Evolutionary conservation across 2,113 vertebrate species (phyloP), one percentile per base, ranked within the genome.

Genomic region (Upupa epops): DNA sequence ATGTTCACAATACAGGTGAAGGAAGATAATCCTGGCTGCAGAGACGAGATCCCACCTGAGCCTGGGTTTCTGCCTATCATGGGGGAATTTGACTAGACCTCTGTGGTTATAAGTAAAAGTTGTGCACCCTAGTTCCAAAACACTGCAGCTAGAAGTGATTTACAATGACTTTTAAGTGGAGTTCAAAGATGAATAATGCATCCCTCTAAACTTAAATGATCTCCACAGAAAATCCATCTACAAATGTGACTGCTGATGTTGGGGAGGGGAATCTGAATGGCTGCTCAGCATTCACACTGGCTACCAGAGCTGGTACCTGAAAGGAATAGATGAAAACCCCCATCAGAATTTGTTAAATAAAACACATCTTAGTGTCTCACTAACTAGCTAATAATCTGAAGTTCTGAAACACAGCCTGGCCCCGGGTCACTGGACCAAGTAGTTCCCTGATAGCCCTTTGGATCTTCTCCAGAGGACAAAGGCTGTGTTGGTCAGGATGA

Each of bases 31-130:
- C n/a, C n/a, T n/a, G 4, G 22, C 32, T 42, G 32, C 22, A 46
- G 74, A 69, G 26, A 26, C 45, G 37, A 52, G 49, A 70, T 59
- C 28, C 77, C 6, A 34, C 34, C 21, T 59, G 56, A 59, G 58
- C 66, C 22, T 48, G 63, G 78, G 32, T 25, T 58, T 26, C 40
- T 86, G 75, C 55, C 36, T 73, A 64, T 52, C 60, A 70, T 75
- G 13, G 29, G 89, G 37, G 84, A 93, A 89, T 93, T 96, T 63
- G 45, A 40, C 58, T 56, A 64, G 77, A 78, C 81, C 42, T 83
- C 60, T 92, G 83, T 37, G 61, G 81, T 68, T 16, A 3, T 68
- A 77, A 94, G 61, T 95, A 65, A 89, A 81, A 90, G 74, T 15
- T 59, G 60, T 0, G 0, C 37, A 29, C 17, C 12, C 19, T 36